phyloP scores from a whole-genome alignment of 2,797 vertebrate species.

The Scyliorhinus canicula region DNA sequence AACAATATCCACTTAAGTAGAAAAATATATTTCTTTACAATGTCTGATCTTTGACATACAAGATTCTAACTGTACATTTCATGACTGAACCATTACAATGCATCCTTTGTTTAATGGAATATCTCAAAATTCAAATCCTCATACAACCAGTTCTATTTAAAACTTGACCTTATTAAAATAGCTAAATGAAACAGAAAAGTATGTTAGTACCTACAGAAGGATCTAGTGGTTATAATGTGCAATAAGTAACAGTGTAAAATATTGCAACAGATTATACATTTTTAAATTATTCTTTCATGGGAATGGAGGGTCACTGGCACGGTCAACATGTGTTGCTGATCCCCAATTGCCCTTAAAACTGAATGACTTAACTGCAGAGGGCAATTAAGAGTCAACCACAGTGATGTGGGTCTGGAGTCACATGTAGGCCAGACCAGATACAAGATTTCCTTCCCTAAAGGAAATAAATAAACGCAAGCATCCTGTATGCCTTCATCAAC shows the following conservation, averaged over 20 bases:
- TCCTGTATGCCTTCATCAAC: no score
- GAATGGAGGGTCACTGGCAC: no score
- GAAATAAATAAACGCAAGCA: no score
- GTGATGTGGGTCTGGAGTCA: no score
- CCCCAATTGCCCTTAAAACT: no score
- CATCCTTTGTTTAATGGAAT: neutral
- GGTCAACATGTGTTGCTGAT: no score
- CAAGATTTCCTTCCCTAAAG: no score
- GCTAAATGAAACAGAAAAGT: constrained; percentile 10
- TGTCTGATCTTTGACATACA: neutral
- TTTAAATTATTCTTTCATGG: no score
- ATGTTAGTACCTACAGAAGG: neutral
- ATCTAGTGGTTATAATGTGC: neutral
- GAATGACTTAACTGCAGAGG: no score
- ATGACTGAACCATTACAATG: constrained; percentile 15
- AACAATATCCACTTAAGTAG: neutral
- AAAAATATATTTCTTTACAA: neutral
- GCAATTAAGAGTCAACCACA: no score
- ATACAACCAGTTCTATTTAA: constrained; percentile 2
- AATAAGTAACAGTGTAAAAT: neutral
- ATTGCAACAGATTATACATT: neutral
- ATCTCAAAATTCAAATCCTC: constrained; percentile 26
- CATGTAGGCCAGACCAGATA: no score
- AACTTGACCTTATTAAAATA: constrained; percentile 7
- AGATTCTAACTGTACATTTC: neutral